These are phyloP conservation scores for Lordiphosa fenestrarum DNA, from an alignment of 2,888 invertebrate species.

Conservation along the genomic window DNA sequence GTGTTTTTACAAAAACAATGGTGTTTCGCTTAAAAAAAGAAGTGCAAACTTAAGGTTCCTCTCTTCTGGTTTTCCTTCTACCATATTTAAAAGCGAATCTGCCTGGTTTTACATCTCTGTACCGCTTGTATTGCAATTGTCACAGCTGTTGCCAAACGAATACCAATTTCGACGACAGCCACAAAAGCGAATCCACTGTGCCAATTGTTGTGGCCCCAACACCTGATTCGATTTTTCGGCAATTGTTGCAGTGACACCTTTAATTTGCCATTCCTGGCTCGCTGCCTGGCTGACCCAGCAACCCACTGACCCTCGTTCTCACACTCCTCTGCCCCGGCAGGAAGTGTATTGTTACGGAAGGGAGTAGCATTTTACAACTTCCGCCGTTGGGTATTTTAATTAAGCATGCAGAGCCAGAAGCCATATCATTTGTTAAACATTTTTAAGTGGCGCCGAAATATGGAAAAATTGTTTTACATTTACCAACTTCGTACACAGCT, in stretches of 20 bases:
- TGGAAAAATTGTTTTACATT: no score
- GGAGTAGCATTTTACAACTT: slow-evolving; percentile 27
- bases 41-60: no score
- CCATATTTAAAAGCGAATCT: no score
- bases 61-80: no score
- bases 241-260: slow-evolving; percentile 22
- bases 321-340: slow-evolving; percentile 15
- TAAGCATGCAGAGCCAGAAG: no score
- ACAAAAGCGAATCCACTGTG: slow-evolving; percentile 25
- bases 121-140: neutral
- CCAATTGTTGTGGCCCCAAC: slow-evolving; percentile 52
- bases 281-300: slow-evolving; percentile 15
- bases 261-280: slow-evolving; percentile 33
- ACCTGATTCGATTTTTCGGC: slow-evolving; percentile 23
- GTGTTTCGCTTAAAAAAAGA: no score
- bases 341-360: slow-evolving; percentile 47
- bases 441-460: no score
- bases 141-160: slow-evolving; percentile 1
- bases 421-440: no score
- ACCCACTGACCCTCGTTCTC: slow-evolving; percentile 5
- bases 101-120: no score
- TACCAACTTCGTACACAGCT: no score
- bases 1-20: no score
- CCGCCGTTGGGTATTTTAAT: no score
- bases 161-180: neutral